These are phyloP conservation scores for Cordylochernes scorpioides DNA, from an alignment of 2,888 invertebrate species.

Conservation along the genomic window DNA sequence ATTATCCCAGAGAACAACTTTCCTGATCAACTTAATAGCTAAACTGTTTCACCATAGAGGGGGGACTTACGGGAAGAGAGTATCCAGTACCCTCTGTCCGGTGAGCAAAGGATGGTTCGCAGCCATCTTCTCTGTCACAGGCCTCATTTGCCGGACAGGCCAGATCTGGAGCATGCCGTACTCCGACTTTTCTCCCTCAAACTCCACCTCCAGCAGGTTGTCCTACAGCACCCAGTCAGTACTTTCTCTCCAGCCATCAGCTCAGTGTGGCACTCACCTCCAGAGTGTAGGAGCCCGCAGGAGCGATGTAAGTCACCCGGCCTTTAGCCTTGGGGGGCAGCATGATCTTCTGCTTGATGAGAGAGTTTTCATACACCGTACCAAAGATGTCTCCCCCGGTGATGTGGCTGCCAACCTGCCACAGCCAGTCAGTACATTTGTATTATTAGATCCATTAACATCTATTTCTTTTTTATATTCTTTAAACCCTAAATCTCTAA, in stretches of 20 bases:
- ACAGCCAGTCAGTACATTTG: slow-evolving; percentile 13
- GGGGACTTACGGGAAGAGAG: slow-evolving; percentile 73
- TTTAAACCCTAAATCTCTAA: too few species aligned
- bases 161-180: slow-evolving; percentile 96
- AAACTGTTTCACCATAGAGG: too few species aligned
- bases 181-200: slow-evolving; percentile 73
- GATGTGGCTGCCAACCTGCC: slow-evolving; percentile 75
- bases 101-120: slow-evolving; percentile 94
- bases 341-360: slow-evolving; percentile 89
- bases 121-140: slow-evolving; percentile 85
- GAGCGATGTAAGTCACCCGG: slow-evolving; percentile 81
- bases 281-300: slow-evolving; percentile 71
- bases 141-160: slow-evolving; percentile 94
- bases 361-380: slow-evolving; percentile 79
- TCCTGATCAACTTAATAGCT: too few species aligned
- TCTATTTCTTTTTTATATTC: too few species aligned
- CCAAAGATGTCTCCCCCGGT: slow-evolving; percentile 95
- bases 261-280: slow-evolving; percentile 35
- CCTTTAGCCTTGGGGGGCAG: slow-evolving; percentile 82
- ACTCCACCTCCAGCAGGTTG: slow-evolving; percentile 87
- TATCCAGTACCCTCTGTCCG: slow-evolving; percentile 90
- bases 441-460: slow-evolving; percentile 1
- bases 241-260: slow-evolving; percentile 37
- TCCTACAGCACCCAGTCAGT: slow-evolving; percentile 93
- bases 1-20: too few species aligned